Percentiles rank a stretch among this genome's conserved stretches.
phyloP scores from a whole-genome alignment of 2,113 vertebrate genomes.

The Cromileptes altivelis region DNA sequence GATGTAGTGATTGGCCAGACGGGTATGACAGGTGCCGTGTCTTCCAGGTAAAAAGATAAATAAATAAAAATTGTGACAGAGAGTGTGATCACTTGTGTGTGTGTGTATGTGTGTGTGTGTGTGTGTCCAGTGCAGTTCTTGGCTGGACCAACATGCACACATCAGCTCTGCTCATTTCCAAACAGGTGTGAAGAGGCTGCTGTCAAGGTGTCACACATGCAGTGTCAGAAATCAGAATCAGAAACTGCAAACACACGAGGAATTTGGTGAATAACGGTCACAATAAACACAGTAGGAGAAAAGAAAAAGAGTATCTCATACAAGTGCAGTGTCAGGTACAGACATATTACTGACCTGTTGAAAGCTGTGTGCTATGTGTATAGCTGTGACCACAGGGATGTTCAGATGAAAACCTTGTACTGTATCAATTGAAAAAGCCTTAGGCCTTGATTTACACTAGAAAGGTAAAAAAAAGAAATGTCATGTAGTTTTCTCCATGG shows the following conservation, averaged over 20 bases:
- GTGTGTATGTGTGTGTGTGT: not conserved
- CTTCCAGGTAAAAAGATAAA: conserved; percentile 7
- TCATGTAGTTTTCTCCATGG: no score
- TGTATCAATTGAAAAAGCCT: not conserved
- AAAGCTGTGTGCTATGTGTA: conserved; percentile 7
- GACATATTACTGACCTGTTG: not conserved
- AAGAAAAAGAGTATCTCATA: not conserved
- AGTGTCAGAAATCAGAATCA: not conserved
- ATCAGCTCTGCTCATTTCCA: conserved; percentile 59
- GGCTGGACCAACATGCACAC: not conserved
- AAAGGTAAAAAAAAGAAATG: not conserved
- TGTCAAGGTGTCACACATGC: conserved; percentile 28
- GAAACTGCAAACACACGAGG: not conserved
- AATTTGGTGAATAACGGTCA: not conserved
- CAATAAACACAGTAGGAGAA: not conserved
- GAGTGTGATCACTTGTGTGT: not conserved
- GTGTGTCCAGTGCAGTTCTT: not conserved
- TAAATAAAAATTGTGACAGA: not conserved
- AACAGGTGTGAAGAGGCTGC: conserved; percentile 52
- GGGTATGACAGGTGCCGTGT: not conserved
- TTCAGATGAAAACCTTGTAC: not conserved
- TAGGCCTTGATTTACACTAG: not conserved
- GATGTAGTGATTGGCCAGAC: not conserved
- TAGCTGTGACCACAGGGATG: not conserved
- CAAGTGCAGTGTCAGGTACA: not conserved